Evolutionary conservation across 2,113 vertebrate species (phyloP), one percentile per base, ranked within the genome.

Genomic region (Coptodon bakossiorum): DNA sequence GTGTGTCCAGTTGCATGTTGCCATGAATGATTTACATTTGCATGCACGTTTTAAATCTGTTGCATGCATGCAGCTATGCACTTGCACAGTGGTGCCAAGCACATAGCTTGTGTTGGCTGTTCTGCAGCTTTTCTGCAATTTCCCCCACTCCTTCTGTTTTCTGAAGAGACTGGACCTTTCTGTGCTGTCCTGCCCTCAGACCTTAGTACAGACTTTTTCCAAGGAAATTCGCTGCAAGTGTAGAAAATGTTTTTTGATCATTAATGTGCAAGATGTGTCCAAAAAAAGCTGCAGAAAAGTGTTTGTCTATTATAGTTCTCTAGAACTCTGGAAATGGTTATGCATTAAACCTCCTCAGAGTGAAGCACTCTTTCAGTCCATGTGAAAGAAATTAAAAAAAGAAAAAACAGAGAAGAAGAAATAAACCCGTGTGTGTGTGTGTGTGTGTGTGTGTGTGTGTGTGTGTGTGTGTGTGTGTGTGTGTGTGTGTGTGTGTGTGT

Each of bases 271-370:
- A 16, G 14, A n/a, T 54, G 13, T 89, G 52, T 78, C 53, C 73
- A 48, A 59, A 5, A 9, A 9, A 84, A 56, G 88, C 27, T 7
- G 53, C 19, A 66, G 36, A 66, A 38, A 66, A 38, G 61, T 66
- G 43, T 86, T 63, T 82, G 52, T 24, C 50, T 48, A 68, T 0
- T 71, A 6, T 5, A 78, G 85, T 80, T 91, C 66, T 91, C 90
- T 93, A 38, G 71, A 57, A 87, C 87, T 91, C 87, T 94, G 93
- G 88, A 83, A 85, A 52, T 82, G 83, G 92, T 94, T 89, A 85
- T 82, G 78, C 38, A 86, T 73, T 90, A 90, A 91, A 88, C 85
- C 85, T 90, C 81, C 66, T 11, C 61, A 50, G 80, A 90, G 84
- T 89, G 54, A 91, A 91, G 78, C 4, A 12, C 24, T 87, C 36